These are phyloP conservation scores for Erebia epiphron DNA, from an alignment of 2,888 invertebrate genomes.

Conservation along the genomic window DNA sequence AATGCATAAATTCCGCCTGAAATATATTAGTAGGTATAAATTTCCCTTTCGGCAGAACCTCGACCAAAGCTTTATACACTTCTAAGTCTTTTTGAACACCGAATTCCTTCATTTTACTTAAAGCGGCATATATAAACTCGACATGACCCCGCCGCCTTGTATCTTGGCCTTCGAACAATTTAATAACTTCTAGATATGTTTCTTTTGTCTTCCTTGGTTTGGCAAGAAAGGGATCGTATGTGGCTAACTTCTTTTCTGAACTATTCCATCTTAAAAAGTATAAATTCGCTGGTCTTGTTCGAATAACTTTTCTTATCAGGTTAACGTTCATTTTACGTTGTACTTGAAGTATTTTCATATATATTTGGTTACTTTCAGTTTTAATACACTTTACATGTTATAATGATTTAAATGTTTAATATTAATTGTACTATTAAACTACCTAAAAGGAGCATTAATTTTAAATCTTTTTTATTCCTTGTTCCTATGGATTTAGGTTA, in stretches of 20 bases:
- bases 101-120: slow-evolving; percentile 94
- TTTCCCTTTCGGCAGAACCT: slow-evolving; percentile 94
- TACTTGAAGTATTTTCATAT: slow-evolving; percentile 1
- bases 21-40: slow-evolving; percentile 92
- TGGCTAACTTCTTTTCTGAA: slow-evolving; percentile 64
- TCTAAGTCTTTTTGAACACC: slow-evolving; percentile 94
- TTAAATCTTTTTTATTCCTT: no score
- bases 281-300: slow-evolving; percentile 51
- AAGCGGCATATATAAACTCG: slow-evolving; percentile 96
- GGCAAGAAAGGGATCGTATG: slow-evolving; percentile 75
- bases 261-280: slow-evolving; percentile 65
- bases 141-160: slow-evolving; percentile 92
- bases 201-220: slow-evolving; percentile 84
- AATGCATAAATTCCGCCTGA: slow-evolving; percentile 96
- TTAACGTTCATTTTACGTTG: slow-evolving; percentile 58
- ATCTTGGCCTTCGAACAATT: slow-evolving; percentile 87
- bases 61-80: slow-evolving; percentile 92
- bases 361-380: not conserved
- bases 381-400: not conserved
- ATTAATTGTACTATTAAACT: not conserved
- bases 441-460: no score
- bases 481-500: not conserved
- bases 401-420: not conserved
- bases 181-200: slow-evolving; percentile 88
- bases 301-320: slow-evolving; percentile 59